phyloP scores from a whole-genome alignment of 2,797 vertebrate species.

The Octomys mimax region DNA sequence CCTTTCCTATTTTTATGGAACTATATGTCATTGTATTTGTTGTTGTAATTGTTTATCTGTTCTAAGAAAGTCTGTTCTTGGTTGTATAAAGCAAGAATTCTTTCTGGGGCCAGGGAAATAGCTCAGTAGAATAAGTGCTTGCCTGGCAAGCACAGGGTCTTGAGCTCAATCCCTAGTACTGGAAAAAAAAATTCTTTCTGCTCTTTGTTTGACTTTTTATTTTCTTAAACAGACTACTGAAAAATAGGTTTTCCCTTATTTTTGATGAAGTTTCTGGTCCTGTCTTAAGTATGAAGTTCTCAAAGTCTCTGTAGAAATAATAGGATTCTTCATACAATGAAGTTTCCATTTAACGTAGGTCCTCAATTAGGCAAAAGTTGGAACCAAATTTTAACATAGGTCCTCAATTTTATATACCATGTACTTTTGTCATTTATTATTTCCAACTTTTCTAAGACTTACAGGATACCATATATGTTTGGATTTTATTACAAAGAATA shows the following conservation, averaged over 20 bases:
- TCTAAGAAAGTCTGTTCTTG: not conserved
- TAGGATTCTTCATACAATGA: not conserved
- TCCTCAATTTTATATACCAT: not conserved
- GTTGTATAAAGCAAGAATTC: not conserved
- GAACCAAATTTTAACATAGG: not conserved
- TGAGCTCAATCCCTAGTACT: no score
- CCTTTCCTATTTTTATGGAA: not conserved
- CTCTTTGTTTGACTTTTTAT: not conserved
- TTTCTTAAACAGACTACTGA: constrained; percentile 12
- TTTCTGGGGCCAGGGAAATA: not conserved
- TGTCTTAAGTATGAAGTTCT: not conserved
- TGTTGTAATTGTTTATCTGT: not conserved
- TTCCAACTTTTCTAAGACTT: not conserved
- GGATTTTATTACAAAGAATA: constrained; percentile 33
- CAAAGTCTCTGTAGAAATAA: not conserved
- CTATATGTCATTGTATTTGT: not conserved
- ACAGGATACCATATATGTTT: not conserved
- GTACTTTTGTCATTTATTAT: not conserved
- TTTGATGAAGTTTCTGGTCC: not conserved
- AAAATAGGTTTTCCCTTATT: not conserved
- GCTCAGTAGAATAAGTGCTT: no score
- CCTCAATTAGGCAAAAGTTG: not conserved
- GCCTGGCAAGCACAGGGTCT: no score
- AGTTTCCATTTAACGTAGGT: not conserved
- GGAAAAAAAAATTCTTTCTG: not conserved